phyloP scores from a whole-genome alignment of 2,113 vertebrate genomes.

The Gnathonemus echidnorhynchus region DNA sequence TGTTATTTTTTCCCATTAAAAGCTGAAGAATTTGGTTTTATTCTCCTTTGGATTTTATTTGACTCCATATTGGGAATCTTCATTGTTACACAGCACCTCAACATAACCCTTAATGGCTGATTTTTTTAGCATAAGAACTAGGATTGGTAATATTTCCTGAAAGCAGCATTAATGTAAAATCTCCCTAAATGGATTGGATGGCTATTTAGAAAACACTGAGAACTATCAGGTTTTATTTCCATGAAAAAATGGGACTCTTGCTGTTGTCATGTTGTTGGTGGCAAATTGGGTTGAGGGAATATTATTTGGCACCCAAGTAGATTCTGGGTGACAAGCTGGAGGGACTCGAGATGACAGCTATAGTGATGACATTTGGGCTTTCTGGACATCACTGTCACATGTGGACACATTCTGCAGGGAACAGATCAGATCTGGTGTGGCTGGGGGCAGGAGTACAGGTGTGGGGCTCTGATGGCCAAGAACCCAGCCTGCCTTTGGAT shows the following conservation, averaged over 20 bases:
- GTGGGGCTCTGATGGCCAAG: constrained; percentile 19
- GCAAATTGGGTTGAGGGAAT: constrained; percentile 14
- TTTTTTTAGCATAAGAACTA: neutral
- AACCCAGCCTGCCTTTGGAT: constrained; percentile 49
- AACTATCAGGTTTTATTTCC: constrained; percentile 54
- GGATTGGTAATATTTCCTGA: neutral
- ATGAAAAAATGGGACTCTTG: constrained; percentile 36
- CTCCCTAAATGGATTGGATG: neutral
- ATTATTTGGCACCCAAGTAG: constrained; percentile 21
- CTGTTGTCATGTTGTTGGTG: neutral
- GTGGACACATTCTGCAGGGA: constrained; percentile 32
- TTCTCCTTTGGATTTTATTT: neutral
- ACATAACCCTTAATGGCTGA: neutral
- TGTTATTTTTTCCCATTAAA: constrained; percentile 15
- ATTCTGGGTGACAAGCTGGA: constrained; percentile 33
- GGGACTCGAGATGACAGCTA: constrained; percentile 25
- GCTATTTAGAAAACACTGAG: neutral
- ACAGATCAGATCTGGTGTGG: constrained; percentile 20
- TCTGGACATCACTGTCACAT: constrained; percentile 6
- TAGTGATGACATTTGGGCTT: constrained; percentile 16
- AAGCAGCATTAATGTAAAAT: neutral
- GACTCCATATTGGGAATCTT: neutral
- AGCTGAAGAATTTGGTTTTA: neutral
- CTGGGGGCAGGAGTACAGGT: neutral
- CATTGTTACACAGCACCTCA: neutral